Conservation (phyloP, 2,888 invertebrate species). For the Macaria liturata region DNA sequence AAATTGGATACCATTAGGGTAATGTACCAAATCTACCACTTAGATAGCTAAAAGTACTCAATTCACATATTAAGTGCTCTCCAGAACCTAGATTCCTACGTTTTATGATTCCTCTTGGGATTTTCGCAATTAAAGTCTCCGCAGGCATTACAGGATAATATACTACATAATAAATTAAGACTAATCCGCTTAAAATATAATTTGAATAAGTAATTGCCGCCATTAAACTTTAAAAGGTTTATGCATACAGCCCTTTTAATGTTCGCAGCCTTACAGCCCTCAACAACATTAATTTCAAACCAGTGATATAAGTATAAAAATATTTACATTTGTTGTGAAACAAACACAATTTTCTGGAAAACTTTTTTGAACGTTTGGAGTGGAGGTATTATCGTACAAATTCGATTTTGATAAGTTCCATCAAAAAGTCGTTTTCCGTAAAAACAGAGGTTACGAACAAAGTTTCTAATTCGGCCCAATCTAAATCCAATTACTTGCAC, state of each 20-base stretch:
- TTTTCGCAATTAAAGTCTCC: slow-evolving; percentile 33
- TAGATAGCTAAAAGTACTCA: slow-evolving; percentile 4
- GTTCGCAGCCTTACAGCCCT: slow-evolving; percentile 43
- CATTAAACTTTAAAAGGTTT: slow-evolving; percentile 56
- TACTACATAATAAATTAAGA: slow-evolving; percentile 39
- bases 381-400: slow-evolving; percentile 44
- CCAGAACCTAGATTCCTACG: slow-evolving; percentile 3
- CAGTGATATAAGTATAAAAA: slow-evolving; percentile 19
- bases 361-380: slow-evolving; percentile 33
- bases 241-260: slow-evolving; percentile 47
- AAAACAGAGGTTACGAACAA: slow-evolving; percentile 72
- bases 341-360: slow-evolving; percentile 35
- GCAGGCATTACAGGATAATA: slow-evolving; percentile 31
- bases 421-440: slow-evolving; percentile 74
- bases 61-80: slow-evolving; percentile 2
- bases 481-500: slow-evolving; percentile 77
- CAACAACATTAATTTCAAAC: neutral
- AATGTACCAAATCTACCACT: slow-evolving; percentile 18
- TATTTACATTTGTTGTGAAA: slow-evolving; percentile 36
- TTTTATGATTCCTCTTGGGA: slow-evolving; percentile 2
- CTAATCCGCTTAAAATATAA: slow-evolving; percentile 45
- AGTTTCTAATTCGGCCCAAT: slow-evolving; percentile 77
- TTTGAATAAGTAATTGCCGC: slow-evolving; percentile 49
- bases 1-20: slow-evolving; percentile 28
- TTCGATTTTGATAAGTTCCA: slow-evolving; percentile 72